Percentiles rank a stretch among this genome's conserved stretches.
Conservation (phyloP, 1,140 invertebrate genomes). For the Centruroides vittatus region DNA sequence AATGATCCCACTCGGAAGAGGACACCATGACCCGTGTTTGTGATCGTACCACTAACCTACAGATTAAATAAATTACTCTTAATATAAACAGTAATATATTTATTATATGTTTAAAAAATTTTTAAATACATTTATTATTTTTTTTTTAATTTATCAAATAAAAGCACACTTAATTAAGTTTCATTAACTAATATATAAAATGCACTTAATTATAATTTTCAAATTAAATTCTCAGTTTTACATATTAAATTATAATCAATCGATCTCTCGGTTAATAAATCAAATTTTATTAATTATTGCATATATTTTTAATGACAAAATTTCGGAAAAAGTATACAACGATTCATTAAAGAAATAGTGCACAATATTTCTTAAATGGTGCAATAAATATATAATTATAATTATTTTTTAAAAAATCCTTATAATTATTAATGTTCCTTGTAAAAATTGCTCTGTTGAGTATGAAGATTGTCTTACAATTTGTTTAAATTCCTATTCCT, state of each 20-base stretch:
- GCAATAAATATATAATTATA: not conserved
- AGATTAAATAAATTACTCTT: not conserved
- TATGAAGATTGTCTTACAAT: no score
- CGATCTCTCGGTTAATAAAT: not conserved
- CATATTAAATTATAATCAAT: not conserved
- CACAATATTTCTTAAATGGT: not conserved
- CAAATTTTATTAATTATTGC: not conserved
- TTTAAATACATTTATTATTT: not conserved
- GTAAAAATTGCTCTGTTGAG: no score
- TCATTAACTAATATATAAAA: not conserved
- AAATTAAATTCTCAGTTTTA: not conserved
- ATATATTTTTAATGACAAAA: no score
- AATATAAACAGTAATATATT: not conserved
- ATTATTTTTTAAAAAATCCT: not conserved
- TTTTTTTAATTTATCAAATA: not conserved
- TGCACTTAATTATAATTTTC: not conserved
- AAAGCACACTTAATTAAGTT: not conserved
- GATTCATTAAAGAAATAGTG: not conserved
- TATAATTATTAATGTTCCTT: not conserved
- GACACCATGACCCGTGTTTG: conserved; percentile 13
- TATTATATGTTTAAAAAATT: not conserved
- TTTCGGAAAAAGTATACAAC: no score
- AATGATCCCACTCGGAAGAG: conserved; percentile 4
- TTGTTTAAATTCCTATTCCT: no score
- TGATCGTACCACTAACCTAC: conserved; percentile 13